Base-by-base conservation (phyloP, 2,888 invertebrate species). In the Nomada ferruginata region DNA sequence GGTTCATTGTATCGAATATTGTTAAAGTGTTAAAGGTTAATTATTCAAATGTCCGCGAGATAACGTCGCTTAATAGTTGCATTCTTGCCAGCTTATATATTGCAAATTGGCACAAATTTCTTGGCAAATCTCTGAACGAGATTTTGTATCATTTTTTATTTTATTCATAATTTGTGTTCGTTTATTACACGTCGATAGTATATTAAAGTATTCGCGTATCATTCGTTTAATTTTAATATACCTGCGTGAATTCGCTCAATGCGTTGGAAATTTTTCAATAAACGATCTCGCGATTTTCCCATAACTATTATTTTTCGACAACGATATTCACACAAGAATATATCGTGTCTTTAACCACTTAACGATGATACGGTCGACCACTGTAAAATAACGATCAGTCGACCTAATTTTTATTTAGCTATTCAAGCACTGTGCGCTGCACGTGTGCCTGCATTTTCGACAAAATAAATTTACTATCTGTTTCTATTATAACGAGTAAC, bases 1-100 rank as follows among this genome's bases (percentile, higher is more conserved):
- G 55, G 60, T 79, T 57, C 55, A 36, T 66, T 66, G 55, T 50
- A 42, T 52, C 71, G 61, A 57, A 79, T 57, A 68, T 66, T 50
- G 52, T 57, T 36, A n/a, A 50, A 61, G 66, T 63, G 80, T 61
- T 63, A 68, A 63, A 23, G 80, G 80, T 80, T 72, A 80, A 80
- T 79, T 63, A 66, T 57, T 52, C 61, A 68, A 68, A 72, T 68
- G 29, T 20, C 11, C 42, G 57, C 66, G 61, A 26, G 60, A 57
- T 52, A 68, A 57, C 66, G 23, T 72, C 65, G 55, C 29, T 80
- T 79, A 71, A 79, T 36, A 66, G 29, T 52, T 71, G 52, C 66
- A n/a, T 50, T 55, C 18, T 66, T 71, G 44, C 55, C 72, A 79
- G 66, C 72, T 72, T 50, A 29, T 72, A 29, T 72, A n/a, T 18